Evolutionary conservation across 2,888 invertebrate genomes (phyloP).

Genomic region (Operophtera brumata): DNA sequence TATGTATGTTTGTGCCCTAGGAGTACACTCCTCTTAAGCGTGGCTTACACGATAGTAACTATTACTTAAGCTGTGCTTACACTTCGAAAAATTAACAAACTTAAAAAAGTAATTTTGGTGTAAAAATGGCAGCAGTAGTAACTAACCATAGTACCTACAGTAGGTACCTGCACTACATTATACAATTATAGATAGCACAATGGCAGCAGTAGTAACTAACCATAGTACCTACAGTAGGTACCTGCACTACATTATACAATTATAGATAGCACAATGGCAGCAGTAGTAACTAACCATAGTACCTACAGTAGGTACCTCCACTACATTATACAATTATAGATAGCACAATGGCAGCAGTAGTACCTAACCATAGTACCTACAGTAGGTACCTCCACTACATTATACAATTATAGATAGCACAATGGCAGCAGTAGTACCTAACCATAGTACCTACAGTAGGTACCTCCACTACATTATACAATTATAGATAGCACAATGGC

Average conservation of each 20-base stretch:
- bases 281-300: slow-evolving; percentile 12
- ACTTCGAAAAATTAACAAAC: slow-evolving; percentile 1
- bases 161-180: neutral
- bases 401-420: no score
- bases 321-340: neutral
- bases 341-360: slow-evolving; percentile 38
- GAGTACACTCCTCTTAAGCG: no score
- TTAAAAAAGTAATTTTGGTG: slow-evolving; percentile 42
- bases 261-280: slow-evolving; percentile 36
- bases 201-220: slow-evolving; percentile 12
- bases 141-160: slow-evolving; percentile 1
- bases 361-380: slow-evolving; percentile 2
- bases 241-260: neutral
- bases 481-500: slow-evolving; percentile 33
- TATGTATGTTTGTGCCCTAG: no score
- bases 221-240: neutral
- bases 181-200: no score
- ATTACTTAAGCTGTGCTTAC: no score
- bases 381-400: neutral
- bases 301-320: neutral
- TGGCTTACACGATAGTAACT: no score
- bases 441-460: neutral
- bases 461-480: neutral
- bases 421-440: slow-evolving; percentile 40
- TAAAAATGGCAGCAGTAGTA: slow-evolving; percentile 40